These are phyloP conservation scores for Seira ritae DNA, from an alignment of 2,888 invertebrate genomes.

Conservation along the genomic window DNA sequence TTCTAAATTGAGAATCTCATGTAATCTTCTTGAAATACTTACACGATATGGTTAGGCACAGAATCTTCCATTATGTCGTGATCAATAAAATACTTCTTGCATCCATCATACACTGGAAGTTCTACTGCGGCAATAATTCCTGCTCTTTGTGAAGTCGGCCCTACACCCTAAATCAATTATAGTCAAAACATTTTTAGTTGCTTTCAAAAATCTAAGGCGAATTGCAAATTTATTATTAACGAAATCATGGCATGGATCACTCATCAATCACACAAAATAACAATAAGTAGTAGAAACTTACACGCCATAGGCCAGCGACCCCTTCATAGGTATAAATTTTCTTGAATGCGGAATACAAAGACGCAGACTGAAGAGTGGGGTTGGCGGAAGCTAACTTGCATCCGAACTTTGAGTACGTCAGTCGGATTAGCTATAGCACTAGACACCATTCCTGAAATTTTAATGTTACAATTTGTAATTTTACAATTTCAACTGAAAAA, in stretches of 20 bases:
- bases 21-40: constrained; percentile 76
- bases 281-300: constrained; percentile 74
- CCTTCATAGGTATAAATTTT: constrained; percentile 92
- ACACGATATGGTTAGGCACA: constrained; percentile 91
- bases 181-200: too few relatives aligned
- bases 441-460: constrained; percentile 86
- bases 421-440: constrained; percentile 98
- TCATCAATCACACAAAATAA: too few relatives aligned
- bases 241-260: too few relatives aligned
- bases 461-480: neutral
- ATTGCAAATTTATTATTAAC: too few relatives aligned
- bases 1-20: too few relatives aligned
- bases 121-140: constrained; percentile 96
- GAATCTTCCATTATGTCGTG: constrained; percentile 80
- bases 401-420: constrained; percentile 95
- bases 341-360: constrained; percentile 86
- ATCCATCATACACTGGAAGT: constrained; percentile 93
- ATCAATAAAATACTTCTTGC: constrained; percentile 79
- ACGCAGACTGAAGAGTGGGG: constrained; percentile 72
- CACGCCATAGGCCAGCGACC: constrained; percentile 89
- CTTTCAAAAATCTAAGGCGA: too few relatives aligned
- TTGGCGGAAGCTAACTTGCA: constrained; percentile 84
- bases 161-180: constrained; percentile 83
- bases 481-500: too few relatives aligned
- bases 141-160: constrained; percentile 94